phyloP scores from a whole-genome alignment of 1,140 invertebrate species.

The Episyrphus balteatus region DNA sequence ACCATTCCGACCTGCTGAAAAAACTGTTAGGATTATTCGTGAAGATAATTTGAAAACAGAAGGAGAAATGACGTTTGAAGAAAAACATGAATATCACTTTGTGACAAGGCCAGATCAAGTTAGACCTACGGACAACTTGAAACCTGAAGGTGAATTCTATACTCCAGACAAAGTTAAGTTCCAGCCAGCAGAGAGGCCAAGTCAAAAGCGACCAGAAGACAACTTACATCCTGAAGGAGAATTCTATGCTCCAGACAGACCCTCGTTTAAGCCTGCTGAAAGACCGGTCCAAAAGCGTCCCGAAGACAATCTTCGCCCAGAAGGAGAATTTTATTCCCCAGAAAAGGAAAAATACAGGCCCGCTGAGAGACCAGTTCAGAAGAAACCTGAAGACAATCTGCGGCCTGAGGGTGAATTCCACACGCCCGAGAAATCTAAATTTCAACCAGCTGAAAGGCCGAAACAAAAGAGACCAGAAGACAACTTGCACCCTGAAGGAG shows the following conservation, averaged over 20 bases:
- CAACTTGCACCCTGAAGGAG: slow-evolving; percentile 45
- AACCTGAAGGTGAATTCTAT: slow-evolving; percentile 47
- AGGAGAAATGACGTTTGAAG: slow-evolving; percentile 42
- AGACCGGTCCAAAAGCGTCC: slow-evolving; percentile 37
- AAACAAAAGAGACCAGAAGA: slow-evolving; percentile 45
- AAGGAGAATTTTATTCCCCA: slow-evolving; percentile 36
- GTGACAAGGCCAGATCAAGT: slow-evolving; percentile 23
- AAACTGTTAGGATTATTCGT: slow-evolving; percentile 26
- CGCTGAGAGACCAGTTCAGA: slow-evolving; percentile 45
- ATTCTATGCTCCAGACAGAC: slow-evolving; percentile 38
- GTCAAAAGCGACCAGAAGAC: slow-evolving; percentile 38
- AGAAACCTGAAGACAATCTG: slow-evolving; percentile 48
- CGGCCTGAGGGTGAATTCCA: slow-evolving; percentile 56
- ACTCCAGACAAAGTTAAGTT: slow-evolving; percentile 35
- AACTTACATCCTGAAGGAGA: slow-evolving; percentile 47
- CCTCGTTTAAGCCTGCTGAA: slow-evolving; percentile 35
- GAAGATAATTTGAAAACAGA: slow-evolving; percentile 40
- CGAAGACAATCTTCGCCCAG: slow-evolving; percentile 39
- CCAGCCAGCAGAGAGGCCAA: slow-evolving; percentile 33
- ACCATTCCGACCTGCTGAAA: slow-evolving; percentile 26
- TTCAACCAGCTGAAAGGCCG: slow-evolving; percentile 42
- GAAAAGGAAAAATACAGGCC: slow-evolving; percentile 17
- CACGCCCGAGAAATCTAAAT: slow-evolving; percentile 38
- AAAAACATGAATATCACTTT: slow-evolving; percentile 34
- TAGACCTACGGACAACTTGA: slow-evolving; percentile 42